Conservation (phyloP, 2,113 vertebrate genomes). For the Anoura caudifer region DNA sequence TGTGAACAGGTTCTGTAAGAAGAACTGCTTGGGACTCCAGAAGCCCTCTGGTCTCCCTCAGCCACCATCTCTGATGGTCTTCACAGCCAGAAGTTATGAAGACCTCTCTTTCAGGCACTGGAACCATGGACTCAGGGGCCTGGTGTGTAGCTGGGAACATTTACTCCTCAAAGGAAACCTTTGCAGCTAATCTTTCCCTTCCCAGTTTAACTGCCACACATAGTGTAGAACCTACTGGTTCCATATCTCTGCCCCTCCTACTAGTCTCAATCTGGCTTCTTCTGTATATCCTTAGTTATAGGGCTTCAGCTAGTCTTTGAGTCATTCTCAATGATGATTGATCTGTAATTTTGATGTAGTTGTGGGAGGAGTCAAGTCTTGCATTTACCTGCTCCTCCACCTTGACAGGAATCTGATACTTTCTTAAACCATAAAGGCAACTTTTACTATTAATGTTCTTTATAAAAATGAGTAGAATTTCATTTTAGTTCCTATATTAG, state of each 20-base stretch:
- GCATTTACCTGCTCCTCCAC: background rate
- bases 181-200: background rate
- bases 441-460: background rate
- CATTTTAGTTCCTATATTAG: background rate
- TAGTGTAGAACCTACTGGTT: background rate
- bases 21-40: background rate
- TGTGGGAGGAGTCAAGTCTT: background rate
- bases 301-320: background rate
- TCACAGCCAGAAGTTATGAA: background rate
- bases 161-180: background rate
- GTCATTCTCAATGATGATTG: background rate
- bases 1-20: background rate
- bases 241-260: background rate
- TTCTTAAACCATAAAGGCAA: background rate
- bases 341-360: background rate
- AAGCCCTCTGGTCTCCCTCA: background rate
- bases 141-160: background rate
- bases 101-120: background rate
- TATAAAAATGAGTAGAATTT: slow-evolving; percentile 34
- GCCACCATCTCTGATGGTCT: background rate
- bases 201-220: background rate
- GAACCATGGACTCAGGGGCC: background rate
- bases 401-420: background rate
- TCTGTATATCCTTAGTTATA: background rate
- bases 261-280: background rate